phyloP scores from a whole-genome alignment of 2,797 vertebrate species.

The Rhodeus uyekii region DNA sequence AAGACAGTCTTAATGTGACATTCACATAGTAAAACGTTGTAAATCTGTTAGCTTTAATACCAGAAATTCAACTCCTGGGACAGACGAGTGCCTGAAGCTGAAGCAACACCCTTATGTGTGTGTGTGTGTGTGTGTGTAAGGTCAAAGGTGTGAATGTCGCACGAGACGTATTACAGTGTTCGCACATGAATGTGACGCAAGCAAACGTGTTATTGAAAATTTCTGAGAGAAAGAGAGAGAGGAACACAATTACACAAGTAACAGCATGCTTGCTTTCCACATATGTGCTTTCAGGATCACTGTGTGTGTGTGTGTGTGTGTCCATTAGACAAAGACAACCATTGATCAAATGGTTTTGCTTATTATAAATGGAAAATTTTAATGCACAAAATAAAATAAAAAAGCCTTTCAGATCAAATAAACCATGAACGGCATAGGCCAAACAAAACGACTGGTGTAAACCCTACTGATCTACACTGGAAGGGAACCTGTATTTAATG shows the following conservation, averaged over 20 bases:
- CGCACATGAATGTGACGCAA: slow-evolving; percentile 25
- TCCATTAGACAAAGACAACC: neutral
- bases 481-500: neutral
- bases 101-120: neutral
- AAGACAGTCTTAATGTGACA: neutral
- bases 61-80: neutral
- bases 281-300: neutral
- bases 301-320: no score
- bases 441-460: no score
- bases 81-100: neutral
- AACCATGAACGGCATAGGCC: neutral
- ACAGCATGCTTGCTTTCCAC: slow-evolving; percentile 22
- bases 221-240: neutral
- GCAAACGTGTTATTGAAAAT: slow-evolving; percentile 20
- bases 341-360: neutral
- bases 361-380: neutral
- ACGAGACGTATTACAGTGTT: slow-evolving; percentile 31
- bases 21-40: neutral
- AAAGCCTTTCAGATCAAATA: neutral
- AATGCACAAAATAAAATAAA: neutral
- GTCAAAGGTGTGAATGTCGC: slow-evolving; percentile 11
- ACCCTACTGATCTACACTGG: neutral
- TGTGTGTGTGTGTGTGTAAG: neutral
- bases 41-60: neutral
- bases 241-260: slow-evolving; percentile 22